Base-by-base conservation (phyloP, 2,797 vertebrate species). In the Miichthys miiuy region DNA sequence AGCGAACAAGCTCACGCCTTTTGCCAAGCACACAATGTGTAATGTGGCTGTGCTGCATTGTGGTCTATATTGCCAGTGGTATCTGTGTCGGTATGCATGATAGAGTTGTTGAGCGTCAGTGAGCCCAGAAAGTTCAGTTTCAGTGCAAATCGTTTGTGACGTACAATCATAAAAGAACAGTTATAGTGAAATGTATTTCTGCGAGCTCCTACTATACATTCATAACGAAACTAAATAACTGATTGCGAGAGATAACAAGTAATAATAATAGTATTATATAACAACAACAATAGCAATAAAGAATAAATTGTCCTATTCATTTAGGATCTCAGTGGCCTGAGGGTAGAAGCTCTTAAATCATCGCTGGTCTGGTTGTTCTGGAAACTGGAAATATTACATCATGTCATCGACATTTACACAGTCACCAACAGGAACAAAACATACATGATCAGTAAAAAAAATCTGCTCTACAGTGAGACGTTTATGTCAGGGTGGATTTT, bases 401-500 rank as follows among this genome's bases (percentile, higher is more conserved):
- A 44, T 60, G 34, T 17, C 46, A 9, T 57, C 13, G 5, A 60
- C 3, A n/a, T 42, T 20, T 42, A 47, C 27, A 50, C 27, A 41
- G 6, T 11, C 47, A 17, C 16, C 3, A 38, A 56, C 23, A 18
- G 4, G 8, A 61, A 42, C 11, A 34, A 52, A 50, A 51, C 13
- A 5, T 8, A 30, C 21, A 48, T 20, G 17, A 42, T 25, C 3
- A 20, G 56, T 4, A 0, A 48, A 4, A 8, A 16, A 2, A 30
- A 0, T 34, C 10, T n/a, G 30, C 56, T 0, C 0, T 18, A 17
- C 11, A 25, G 6, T 42, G 11, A 3, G 23, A 17, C 4, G 1
- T 52, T 52, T 8, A 3, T 17, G 14, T 62, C 25, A 9, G 54
- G 51, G 44, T 83, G 83, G 81, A 86, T 80, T 81, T 80, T 77